These are phyloP conservation scores for Athrips mouffetella DNA, from an alignment of 2,888 invertebrate genomes.

Conservation along the genomic window DNA sequence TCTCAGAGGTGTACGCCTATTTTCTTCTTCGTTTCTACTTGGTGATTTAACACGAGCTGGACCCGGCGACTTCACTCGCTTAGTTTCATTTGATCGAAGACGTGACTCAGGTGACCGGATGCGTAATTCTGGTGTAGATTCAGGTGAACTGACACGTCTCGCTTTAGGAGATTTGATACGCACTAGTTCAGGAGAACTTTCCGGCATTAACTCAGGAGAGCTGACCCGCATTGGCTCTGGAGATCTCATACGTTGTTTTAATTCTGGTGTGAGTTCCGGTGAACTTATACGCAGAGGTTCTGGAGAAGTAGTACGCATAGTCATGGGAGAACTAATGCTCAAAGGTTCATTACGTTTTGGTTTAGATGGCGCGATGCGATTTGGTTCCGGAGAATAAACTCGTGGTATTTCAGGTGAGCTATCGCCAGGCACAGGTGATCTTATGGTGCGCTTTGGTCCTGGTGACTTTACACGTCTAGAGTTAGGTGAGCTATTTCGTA, in stretches of 20 bases:
- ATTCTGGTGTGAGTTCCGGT: neutral
- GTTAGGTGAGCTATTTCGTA: neutral
- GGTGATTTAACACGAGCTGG: neutral
- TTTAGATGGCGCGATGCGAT: conserved; percentile 2
- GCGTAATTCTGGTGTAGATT: neutral
- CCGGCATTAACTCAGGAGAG: neutral
- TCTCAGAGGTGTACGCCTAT: conserved; percentile 12
- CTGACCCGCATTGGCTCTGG: neutral
- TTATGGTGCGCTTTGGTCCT: neutral
- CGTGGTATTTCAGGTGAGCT: conserved; percentile 27
- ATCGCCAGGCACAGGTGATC: conserved; percentile 26
- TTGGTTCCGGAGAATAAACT: neutral
- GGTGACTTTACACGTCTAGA: neutral
- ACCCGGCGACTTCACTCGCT: neutral
- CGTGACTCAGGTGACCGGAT: too few species aligned
- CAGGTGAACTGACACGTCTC: neutral
- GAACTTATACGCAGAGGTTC: conserved; percentile 12
- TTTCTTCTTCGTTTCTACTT: conserved; percentile 19
- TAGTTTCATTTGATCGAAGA: too few species aligned
- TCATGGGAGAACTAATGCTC: too few species aligned
- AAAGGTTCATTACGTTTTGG: too few species aligned
- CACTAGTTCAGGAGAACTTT: neutral
- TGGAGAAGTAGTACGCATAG: conserved; percentile 26
- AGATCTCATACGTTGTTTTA: neutral
- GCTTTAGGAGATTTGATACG: neutral